A percentile compares a stretch with the other conserved stretches of the same genome.
Conservation (phyloP, 2,888 invertebrate species). For the Folsomia manolachei region DNA sequence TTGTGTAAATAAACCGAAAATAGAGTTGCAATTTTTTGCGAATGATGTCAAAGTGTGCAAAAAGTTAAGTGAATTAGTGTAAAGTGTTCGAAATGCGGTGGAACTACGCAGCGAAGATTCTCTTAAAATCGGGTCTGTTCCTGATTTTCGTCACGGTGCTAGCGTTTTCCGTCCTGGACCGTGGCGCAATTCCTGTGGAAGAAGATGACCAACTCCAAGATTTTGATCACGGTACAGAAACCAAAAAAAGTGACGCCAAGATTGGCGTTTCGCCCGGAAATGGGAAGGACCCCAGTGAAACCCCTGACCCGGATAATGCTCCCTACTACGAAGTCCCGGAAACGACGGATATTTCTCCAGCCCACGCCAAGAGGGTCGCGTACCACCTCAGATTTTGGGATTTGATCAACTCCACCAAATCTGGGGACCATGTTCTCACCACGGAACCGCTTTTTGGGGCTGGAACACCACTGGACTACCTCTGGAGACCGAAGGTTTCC, state of each 20-base stretch:
- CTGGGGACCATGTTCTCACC: neutral
- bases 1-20: no score
- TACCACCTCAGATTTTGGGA: slow-evolving; percentile 34
- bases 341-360: no score
- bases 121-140: slow-evolving; percentile 4
- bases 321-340: no score
- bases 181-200: neutral
- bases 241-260: neutral
- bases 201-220: neutral
- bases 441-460: slow-evolving; percentile 22
- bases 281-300: no score
- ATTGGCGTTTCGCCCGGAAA: no score
- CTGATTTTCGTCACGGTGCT: neutral
- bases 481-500: slow-evolving; percentile 32
- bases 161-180: neutral
- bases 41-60: no score
- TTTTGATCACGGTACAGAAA: neutral
- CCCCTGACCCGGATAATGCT: no score
- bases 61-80: no score
- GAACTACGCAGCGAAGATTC: neutral
- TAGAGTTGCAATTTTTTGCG: no score
- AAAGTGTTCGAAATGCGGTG: neutral
- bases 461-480: slow-evolving; percentile 11
- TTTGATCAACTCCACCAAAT: slow-evolving; percentile 7
- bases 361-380: no score